These are phyloP conservation scores for Latrodectus elegans DNA, from an alignment of 2,888 invertebrate genomes.

Conservation along the genomic window DNA sequence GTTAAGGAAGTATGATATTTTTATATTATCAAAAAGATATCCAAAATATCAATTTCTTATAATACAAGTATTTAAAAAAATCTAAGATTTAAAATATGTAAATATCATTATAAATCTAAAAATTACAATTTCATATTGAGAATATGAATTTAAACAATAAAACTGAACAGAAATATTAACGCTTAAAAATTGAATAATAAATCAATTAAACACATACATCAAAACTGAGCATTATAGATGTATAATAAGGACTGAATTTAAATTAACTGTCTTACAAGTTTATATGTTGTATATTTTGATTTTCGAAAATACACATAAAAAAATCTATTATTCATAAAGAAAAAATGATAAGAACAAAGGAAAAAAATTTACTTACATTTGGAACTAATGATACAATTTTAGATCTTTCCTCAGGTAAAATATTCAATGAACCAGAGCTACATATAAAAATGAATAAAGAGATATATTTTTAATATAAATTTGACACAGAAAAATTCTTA, in stretches of 20 bases:
- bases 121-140: background rate
- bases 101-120: background rate
- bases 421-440: constrained; percentile 74
- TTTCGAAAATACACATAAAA: background rate
- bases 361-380: constrained; percentile 70
- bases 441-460: background rate
- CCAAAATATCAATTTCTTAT: background rate
- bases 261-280: background rate
- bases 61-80: background rate
- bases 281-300: background rate
- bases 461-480: too few relatives aligned
- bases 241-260: background rate
- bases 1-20: too few relatives aligned
- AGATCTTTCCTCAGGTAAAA: constrained; percentile 74
- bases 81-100: background rate
- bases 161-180: too few relatives aligned
- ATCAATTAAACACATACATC: too few relatives aligned
- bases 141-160: too few relatives aligned
- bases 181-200: too few relatives aligned
- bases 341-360: background rate
- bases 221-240: background rate
- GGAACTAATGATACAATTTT: constrained; percentile 74
- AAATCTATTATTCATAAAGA: background rate
- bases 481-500: too few relatives aligned
- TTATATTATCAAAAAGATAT: background rate